Evolutionary conservation across 2,797 vertebrate genomes (phyloP), one percentile per base, ranked within the genome.

Genomic region (Rhincodon typus): DNA sequence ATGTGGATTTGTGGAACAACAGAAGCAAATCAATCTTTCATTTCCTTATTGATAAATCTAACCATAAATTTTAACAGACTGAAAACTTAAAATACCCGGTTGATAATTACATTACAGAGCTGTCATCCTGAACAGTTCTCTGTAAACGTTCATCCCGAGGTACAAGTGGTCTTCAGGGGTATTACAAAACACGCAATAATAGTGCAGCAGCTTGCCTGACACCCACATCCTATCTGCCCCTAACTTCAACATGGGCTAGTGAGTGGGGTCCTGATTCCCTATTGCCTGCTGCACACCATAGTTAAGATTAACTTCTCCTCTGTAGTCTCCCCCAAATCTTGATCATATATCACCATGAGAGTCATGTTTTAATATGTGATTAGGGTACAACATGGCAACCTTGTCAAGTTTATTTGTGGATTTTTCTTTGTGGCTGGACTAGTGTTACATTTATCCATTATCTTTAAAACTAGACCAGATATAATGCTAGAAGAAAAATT

Each of bases 1-100:
- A n/a, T n/a, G n/a, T n/a, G n/a, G n/a, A n/a, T 95, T 77, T 95
- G 46, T 13, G 46, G 94, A 94, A 94, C 67, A 94, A 95, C 70
- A 53, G 53, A 77, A 46, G 53, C 25, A 50, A 50, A 72, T 72
- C 46, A 50, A 50, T 95, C 70, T 74, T 95, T n/a, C 27, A 77
- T 77, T 50, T 77, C 70, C 69, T 72, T 42, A n/a, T 30, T 50
- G 42, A 70, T 74, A 72, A 50, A 74, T 95, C 46, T 53, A 95
- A 34, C 25, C 30, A 77, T 27, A 95, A 4, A 91, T 70, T 46
- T 15, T 50, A 95, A 46, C 69, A 95, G 4, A 30, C 13, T 8
- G 34, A n/a, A 38, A 94, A 86, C 1, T 17, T 67, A 38, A 93
- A 46, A 50, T 50, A 72, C 46, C 62, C 27, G 67, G 42, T 23